Evolutionary conservation across 2,888 invertebrate species (phyloP), one percentile per base, ranked within the genome.

Genomic region (Ctena decussata): DNA sequence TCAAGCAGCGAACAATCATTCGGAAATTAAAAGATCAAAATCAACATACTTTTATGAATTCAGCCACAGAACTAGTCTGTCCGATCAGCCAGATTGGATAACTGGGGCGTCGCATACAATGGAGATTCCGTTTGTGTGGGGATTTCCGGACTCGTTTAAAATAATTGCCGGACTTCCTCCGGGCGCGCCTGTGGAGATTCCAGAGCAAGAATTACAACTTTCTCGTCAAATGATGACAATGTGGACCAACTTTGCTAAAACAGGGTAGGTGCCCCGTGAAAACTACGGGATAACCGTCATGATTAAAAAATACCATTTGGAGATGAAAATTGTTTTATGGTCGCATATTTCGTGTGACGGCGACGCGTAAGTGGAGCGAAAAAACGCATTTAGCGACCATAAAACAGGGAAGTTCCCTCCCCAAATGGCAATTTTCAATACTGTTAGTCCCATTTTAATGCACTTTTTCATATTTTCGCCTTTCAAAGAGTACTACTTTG

Each of bases 181-280:
- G 21, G 82, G 98, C 8, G 41, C 53, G 1, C 69, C 65, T 11
- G 39, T 89, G 5, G 97, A 97, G 95, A 98, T 98, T 96, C 97
- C 97, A 21, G 97, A 97, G 0, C 97, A 97, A 93, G 99, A 99
- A 96, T 97, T 97, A 32, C 97, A 97, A 91, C 97, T 99, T 90
- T 98, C 98, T 94, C 97, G 97, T 95, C 96, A 97, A 87, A 97
- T 98, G 96, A 98, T 99, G 98, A 97, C 97, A 95, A 98, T 98
- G 96, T 99, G 98, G 98, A 98, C 98, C 0, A 99, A 98, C 96
- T 99, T 99, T 95, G 98, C 98, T 60, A 98, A 98, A 96, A 97
- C 98, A 89, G 98, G 99, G 99, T 99, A 97, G 91, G 87, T 46
- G 5, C 11, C 53, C n/a, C n/a, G n/a, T n/a, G n/a, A n/a, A n/a